phyloP scores from a whole-genome alignment of 2,888 invertebrate genomes.

The Epinotia demarniana region DNA sequence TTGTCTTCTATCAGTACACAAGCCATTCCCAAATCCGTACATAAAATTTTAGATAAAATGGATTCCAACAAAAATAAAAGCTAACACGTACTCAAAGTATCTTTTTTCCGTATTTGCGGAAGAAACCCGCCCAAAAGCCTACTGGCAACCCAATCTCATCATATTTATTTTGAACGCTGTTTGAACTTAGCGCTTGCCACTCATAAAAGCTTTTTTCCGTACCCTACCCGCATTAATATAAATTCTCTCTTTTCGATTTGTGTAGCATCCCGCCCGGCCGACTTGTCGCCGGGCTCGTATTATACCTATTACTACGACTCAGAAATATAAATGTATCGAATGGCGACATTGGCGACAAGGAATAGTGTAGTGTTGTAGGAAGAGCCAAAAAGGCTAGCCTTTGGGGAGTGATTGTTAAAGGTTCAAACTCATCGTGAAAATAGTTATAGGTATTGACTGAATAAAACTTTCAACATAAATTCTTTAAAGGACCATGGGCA shows the following conservation, averaged over 20 bases:
- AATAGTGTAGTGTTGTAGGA: neutral
- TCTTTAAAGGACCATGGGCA: too few species aligned
- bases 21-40: neutral
- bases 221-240: conserved; percentile 55
- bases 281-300: conserved; percentile 46
- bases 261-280: conserved; percentile 51
- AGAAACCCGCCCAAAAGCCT: conserved; percentile 13
- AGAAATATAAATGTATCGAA: conserved; percentile 14
- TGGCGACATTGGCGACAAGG: neutral
- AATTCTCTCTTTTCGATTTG: conserved; percentile 58
- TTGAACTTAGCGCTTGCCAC: conserved; percentile 44
- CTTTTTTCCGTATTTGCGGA: neutral
- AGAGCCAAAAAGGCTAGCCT: too few species aligned
- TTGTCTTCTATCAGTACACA: neutral
- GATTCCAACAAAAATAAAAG: neutral
- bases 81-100: conserved; percentile 1
- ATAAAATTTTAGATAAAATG: neutral
- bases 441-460: neutral
- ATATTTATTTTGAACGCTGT: conserved; percentile 45
- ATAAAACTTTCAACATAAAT: neutral
- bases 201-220: conserved; percentile 52
- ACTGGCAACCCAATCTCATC: conserved; percentile 24
- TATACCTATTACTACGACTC: conserved; percentile 22
- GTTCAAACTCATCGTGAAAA: neutral
- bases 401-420: neutral